A percentile compares a stretch with the other conserved stretches of the same genome.
Conservation (phyloP, 1,140 invertebrate species). For the Heliothis virescens region DNA sequence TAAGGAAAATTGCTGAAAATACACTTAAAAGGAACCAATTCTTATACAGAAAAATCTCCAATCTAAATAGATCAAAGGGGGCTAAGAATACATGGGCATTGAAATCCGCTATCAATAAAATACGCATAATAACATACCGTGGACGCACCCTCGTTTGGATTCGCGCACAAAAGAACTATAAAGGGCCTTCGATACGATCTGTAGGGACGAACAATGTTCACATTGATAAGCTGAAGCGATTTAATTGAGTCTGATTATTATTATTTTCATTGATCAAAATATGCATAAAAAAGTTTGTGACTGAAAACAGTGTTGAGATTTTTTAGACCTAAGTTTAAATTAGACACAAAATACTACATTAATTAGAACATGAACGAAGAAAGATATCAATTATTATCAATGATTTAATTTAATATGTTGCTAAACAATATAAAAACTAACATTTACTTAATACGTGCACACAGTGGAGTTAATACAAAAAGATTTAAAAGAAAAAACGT, state of each 20-base stretch:
- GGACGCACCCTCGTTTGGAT: slow-evolving; percentile 51
- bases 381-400: too few relatives aligned
- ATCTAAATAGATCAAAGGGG: slow-evolving; percentile 42
- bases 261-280: too few relatives aligned
- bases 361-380: too few relatives aligned
- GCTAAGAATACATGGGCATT: slow-evolving; percentile 21
- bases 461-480: too few relatives aligned
- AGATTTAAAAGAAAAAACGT: too few relatives aligned
- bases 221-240: slow-evolving; percentile 10
- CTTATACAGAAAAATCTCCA: slow-evolving; percentile 10
- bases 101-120: slow-evolving; percentile 54
- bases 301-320: too few relatives aligned
- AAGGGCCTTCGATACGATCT: slow-evolving; percentile 52
- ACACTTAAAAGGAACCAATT: slow-evolving; percentile 9
- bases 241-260: background rate
- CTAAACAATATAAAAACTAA: too few relatives aligned
- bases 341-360: too few relatives aligned
- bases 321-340: too few relatives aligned
- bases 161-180: slow-evolving; percentile 54
- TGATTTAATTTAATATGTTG: too few relatives aligned
- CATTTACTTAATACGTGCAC: too few relatives aligned
- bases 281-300: too few relatives aligned
- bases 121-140: slow-evolving; percentile 51
- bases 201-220: background rate
- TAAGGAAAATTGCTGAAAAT: background rate